These are phyloP conservation scores for Leucoptera coffeella DNA, from an alignment of 2,888 invertebrate species.

Conservation along the genomic window DNA sequence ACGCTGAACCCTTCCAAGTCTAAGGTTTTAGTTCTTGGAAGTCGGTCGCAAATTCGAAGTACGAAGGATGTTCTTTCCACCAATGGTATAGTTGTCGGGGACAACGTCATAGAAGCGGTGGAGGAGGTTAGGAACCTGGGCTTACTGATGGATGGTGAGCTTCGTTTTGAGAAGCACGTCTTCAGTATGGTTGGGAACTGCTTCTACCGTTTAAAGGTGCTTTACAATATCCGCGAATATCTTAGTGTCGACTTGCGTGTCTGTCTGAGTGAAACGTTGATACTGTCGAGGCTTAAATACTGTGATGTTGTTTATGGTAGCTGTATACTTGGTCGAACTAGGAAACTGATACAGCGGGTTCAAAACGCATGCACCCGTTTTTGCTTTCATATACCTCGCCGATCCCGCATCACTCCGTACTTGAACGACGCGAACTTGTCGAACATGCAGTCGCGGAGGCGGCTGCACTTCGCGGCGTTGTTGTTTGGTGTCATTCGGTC, in stretches of 20 bases:
- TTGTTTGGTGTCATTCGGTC: neutral
- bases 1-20: conserved; percentile 3
- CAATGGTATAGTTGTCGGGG: too few species aligned
- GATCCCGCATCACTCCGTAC: conserved; percentile 5
- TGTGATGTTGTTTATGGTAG: too few species aligned
- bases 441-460: conserved; percentile 3
- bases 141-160: conserved; percentile 3
- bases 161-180: conserved; percentile 5
- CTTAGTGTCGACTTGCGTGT: conserved; percentile 2
- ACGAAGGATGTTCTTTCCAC: too few species aligned
- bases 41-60: too few species aligned
- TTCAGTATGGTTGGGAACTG: conserved; percentile 2
- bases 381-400: conserved; percentile 6
- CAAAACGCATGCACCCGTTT: conserved; percentile 5
- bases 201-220: conserved; percentile 6
- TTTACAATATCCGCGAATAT: conserved; percentile 4
- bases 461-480: neutral
- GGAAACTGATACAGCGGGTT: too few species aligned
- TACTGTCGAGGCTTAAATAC: conserved; percentile 6
- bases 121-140: conserved; percentile 5
- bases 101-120: too few species aligned
- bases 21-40: too few species aligned
- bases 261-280: conserved; percentile 4
- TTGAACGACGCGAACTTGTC: conserved; percentile 4
- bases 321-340: conserved; percentile 1